These are phyloP conservation scores for Leptinotarsa rubiginosa DNA, from an alignment of 2,888 invertebrate genomes.

Conservation along the genomic window DNA sequence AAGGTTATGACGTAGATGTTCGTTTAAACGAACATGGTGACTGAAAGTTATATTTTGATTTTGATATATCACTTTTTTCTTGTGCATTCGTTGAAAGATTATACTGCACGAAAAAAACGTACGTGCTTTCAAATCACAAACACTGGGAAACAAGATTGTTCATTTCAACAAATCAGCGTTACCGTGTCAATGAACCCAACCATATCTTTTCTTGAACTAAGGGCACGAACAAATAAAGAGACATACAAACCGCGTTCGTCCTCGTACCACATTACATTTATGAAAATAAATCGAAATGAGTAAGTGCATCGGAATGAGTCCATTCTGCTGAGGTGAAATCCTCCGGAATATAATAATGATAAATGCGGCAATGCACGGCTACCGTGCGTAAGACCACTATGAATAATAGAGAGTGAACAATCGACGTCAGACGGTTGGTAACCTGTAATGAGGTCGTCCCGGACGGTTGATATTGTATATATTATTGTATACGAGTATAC, in stretches of 20 bases:
- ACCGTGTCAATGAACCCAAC: neutral
- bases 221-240: slow-evolving; percentile 12
- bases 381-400: slow-evolving; percentile 30
- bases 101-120: neutral
- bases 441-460: slow-evolving; percentile 55
- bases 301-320: slow-evolving; percentile 18
- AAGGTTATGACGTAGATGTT: no score
- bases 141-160: neutral
- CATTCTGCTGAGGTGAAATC: slow-evolving; percentile 14
- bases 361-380: slow-evolving; percentile 28
- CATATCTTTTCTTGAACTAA: slow-evolving; percentile 5
- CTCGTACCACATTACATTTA: slow-evolving; percentile 21
- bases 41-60: no score
- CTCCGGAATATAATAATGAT: slow-evolving; percentile 21
- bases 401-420: slow-evolving; percentile 30
- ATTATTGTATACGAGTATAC: slow-evolving; percentile 35
- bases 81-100: neutral
- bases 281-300: slow-evolving; percentile 15
- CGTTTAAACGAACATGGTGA: no score
- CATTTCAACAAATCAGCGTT: neutral
- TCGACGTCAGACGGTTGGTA: slow-evolving; percentile 53
- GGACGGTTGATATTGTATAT: slow-evolving; percentile 43
- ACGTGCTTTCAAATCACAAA: neutral
- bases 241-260: slow-evolving; percentile 4
- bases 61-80: no score